A percentile compares a stretch with the other conserved stretches of the same genome.
Conservation (phyloP, 2,888 invertebrate species). For the Noctua janthe region DNA sequence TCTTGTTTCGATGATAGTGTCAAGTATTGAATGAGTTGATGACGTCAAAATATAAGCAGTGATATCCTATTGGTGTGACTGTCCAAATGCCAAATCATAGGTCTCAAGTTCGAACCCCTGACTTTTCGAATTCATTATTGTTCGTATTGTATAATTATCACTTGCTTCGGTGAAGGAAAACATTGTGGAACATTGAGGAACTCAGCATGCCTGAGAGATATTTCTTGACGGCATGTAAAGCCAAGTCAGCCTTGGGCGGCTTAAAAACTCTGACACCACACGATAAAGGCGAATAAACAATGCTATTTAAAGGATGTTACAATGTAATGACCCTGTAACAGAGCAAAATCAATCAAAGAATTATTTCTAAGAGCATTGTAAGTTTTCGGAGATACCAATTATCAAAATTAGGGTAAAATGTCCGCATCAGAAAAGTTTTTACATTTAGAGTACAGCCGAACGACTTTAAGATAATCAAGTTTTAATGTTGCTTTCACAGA, state of each 20-base stretch:
- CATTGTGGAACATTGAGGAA: too few species aligned
- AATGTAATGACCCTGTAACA: neutral
- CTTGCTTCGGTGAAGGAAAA: too few species aligned
- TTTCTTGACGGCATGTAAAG: too few species aligned
- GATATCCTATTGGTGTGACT: too few species aligned
- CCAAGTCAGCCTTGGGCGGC: too few species aligned
- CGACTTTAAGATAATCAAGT: neutral
- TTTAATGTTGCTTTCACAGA: neutral
- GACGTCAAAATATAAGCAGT: neutral
- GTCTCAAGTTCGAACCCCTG: too few species aligned
- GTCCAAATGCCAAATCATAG: too few species aligned
- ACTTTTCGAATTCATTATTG: too few species aligned
- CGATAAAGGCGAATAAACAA: too few species aligned
- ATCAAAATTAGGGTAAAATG: neutral
- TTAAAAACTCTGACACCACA: too few species aligned
- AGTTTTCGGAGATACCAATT: neutral
- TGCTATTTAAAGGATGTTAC: neutral
- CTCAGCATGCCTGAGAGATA: too few species aligned
- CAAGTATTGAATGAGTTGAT: neutral
- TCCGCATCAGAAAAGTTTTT: neutral
- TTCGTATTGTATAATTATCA: too few species aligned
- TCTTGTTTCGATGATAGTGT: conserved; percentile 48
- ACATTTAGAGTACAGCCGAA: neutral
- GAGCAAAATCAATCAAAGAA: neutral
- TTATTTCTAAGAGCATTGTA: neutral